Conservation (phyloP, 2,113 vertebrate genomes). For the Jaculus jaculus region DNA sequence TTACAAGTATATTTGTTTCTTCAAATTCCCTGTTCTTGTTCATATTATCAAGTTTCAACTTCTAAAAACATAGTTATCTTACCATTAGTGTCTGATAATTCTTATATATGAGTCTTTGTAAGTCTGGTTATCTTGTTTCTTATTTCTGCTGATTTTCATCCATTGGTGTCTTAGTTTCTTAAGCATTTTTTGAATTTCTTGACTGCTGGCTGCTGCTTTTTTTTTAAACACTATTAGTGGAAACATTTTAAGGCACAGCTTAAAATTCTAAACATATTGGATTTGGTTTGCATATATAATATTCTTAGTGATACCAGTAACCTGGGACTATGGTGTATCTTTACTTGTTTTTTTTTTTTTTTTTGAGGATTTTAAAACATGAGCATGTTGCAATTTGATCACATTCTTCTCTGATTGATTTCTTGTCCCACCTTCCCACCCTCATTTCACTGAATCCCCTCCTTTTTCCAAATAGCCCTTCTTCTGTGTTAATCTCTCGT, state of each 20-base stretch:
- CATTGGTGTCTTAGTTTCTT: not conserved
- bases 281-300: constrained; percentile 1
- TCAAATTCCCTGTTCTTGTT: not conserved
- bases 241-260: not conserved
- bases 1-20: not conserved
- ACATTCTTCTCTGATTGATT: not conserved
- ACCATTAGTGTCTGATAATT: too few relatives aligned
- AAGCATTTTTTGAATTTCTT: constrained; percentile 29
- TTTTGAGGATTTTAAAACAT: not conserved
- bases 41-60: constrained; percentile 15
- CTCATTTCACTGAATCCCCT: too few relatives aligned
- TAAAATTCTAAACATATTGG: not conserved
- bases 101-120: not conserved
- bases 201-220: not conserved
- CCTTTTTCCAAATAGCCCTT: too few relatives aligned
- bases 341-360: not conserved
- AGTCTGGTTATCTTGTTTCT: not conserved
- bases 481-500: too few relatives aligned
- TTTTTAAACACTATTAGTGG: not conserved
- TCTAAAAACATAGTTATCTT: not conserved
- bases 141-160: constrained; percentile 13
- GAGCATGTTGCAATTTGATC: too few relatives aligned
- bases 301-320: not conserved
- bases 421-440: too few relatives aligned
- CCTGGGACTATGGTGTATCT: not conserved